Percentiles rank a stretch among this genome's conserved stretches.
Evolutionary conservation across 2,888 invertebrate genomes (phyloP).

Genomic region (Corythucha ciliata): DNA sequence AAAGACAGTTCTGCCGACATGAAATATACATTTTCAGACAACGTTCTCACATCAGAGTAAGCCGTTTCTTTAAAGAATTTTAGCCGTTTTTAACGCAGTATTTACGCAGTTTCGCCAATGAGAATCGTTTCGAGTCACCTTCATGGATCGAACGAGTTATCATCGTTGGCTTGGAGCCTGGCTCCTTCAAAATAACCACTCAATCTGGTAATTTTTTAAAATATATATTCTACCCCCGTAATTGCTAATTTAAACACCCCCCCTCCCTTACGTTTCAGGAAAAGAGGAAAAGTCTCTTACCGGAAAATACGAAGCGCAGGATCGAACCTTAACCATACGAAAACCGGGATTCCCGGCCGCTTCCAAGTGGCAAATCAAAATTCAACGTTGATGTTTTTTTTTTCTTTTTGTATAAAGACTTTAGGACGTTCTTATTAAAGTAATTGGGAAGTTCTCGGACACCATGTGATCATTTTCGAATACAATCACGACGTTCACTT

Average conservation of each 20-base stretch:
- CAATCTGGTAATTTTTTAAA: slow-evolving; percentile 14
- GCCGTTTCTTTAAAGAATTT: slow-evolving; percentile 21
- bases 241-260: too few species aligned
- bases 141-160: slow-evolving; percentile 86
- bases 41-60: slow-evolving; percentile 56
- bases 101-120: slow-evolving; percentile 49
- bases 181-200: slow-evolving; percentile 57
- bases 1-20: slow-evolving; percentile 65
- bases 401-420: neutral
- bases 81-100: neutral
- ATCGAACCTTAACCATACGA: slow-evolving; percentile 53
- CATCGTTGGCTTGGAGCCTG: slow-evolving; percentile 62
- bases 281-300: slow-evolving; percentile 7
- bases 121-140: slow-evolving; percentile 60
- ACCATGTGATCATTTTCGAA: slow-evolving; percentile 89
- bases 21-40: slow-evolving; percentile 53
- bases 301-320: slow-evolving; percentile 10
- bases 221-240: too few species aligned
- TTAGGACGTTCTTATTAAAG: slow-evolving; percentile 43
- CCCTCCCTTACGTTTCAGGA: too few species aligned
- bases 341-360: slow-evolving; percentile 79
- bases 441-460: slow-evolving; percentile 87
- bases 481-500: slow-evolving; percentile 82
- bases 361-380: slow-evolving; percentile 44
- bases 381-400: neutral